phyloP scores from a whole-genome alignment of 2,113 vertebrate genomes.

The Parus major region DNA sequence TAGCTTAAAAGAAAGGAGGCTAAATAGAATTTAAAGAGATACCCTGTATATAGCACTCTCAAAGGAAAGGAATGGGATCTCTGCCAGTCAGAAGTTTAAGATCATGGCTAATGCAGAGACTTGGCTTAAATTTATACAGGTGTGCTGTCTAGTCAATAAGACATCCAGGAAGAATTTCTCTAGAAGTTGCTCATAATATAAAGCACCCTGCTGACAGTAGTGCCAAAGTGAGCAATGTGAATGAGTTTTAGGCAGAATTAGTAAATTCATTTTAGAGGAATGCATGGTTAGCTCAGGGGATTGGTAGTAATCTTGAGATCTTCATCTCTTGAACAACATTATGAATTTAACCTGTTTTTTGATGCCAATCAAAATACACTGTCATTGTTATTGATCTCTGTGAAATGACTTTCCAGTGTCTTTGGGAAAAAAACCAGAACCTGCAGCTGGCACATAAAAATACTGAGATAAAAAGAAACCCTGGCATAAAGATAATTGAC shows the following conservation, averaged over 20 bases:
- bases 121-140: slow-evolving; percentile 25
- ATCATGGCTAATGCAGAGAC: slow-evolving; percentile 42
- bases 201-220: not conserved
- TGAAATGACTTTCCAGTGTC: not conserved
- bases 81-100: slow-evolving; percentile 37
- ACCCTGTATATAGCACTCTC: not conserved
- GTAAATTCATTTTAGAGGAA: slow-evolving; percentile 2
- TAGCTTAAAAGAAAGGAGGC: slow-evolving; percentile 64
- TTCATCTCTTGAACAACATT: not conserved
- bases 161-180: not conserved
- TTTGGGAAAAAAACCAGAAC: not conserved
- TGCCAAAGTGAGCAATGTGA: not conserved
- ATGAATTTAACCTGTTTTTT: slow-evolving; percentile 5
- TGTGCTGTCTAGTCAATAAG: slow-evolving; percentile 49
- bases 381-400: not conserved
- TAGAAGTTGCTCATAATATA: not conserved
- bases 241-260: slow-evolving; percentile 8
- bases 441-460: not conserved
- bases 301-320: not conserved
- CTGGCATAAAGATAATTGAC: not conserved
- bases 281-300: not conserved
- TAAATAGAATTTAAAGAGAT: slow-evolving; percentile 59
- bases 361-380: not conserved
- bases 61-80: slow-evolving; percentile 35
- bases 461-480: not conserved